These are phyloP conservation scores for Dipus sagitta DNA, from an alignment of 2,797 vertebrate species.

Conservation along the genomic window DNA sequence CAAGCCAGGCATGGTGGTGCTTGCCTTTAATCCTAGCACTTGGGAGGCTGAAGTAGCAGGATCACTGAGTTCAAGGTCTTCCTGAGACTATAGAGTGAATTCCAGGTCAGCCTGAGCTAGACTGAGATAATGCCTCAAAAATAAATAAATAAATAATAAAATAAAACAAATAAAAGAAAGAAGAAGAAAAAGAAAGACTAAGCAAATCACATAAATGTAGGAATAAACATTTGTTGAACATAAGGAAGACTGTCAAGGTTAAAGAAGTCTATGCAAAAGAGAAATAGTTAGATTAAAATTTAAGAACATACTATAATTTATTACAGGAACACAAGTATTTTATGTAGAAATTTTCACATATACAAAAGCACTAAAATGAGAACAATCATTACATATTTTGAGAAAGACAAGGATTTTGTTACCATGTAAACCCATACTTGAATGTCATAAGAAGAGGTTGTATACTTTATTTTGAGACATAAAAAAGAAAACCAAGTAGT, in stretches of 20 bases:
- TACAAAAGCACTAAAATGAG: not conserved
- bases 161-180: not conserved
- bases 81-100: too few relatives aligned
- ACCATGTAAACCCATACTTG: not conserved
- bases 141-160: not conserved
- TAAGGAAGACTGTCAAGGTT: not conserved
- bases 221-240: slow-evolving; percentile 21
- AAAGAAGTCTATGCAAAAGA: slow-evolving; percentile 1
- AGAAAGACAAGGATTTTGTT: not conserved
- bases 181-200: not conserved
- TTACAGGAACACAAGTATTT: not conserved
- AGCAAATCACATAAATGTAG: slow-evolving; percentile 34
- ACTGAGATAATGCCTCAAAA: too few relatives aligned
- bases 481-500: not conserved
- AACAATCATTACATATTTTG: not conserved
- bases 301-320: not conserved
- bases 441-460: not conserved
- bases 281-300: not conserved
- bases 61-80: too few relatives aligned
- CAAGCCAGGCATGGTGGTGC: not conserved
- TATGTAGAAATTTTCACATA: not conserved
- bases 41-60: too few relatives aligned
- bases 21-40: too few relatives aligned
- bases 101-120: too few relatives aligned
- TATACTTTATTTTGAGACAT: not conserved